Percentiles rank a stretch among this genome's conserved stretches.
Evolutionary conservation across 2,113 vertebrate species (phyloP).

Genomic region (Podarcis cretensis): DNA sequence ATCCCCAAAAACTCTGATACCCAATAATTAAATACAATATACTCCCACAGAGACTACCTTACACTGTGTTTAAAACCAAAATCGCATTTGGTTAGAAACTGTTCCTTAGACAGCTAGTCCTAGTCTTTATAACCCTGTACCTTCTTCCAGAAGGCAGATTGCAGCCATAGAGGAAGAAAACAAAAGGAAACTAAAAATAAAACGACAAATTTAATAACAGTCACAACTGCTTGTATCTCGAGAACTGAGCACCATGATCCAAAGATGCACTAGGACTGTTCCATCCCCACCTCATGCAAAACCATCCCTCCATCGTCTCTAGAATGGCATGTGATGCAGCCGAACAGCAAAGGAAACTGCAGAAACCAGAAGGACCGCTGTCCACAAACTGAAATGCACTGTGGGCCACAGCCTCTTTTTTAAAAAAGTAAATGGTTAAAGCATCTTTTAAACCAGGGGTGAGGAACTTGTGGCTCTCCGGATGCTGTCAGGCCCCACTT

Average conservation of each 20-base stretch:
- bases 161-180: neutral
- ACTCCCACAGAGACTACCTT: too few species aligned
- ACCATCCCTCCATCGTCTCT: neutral
- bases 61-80: too few species aligned
- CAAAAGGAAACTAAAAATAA: neutral
- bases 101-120: too few species aligned
- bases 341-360: neutral
- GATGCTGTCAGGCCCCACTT: neutral
- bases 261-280: neutral
- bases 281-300: neutral
- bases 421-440: neutral
- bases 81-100: too few species aligned
- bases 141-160: too few species aligned
- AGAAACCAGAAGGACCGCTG: neutral
- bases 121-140: too few species aligned
- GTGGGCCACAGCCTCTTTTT: neutral
- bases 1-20: too few species aligned
- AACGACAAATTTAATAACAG: neutral
- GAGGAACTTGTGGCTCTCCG: neutral
- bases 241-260: neutral
- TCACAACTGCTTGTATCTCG: neutral
- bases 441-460: neutral
- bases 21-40: too few species aligned
- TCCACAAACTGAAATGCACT: neutral
- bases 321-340: neutral